Evolutionary conservation across 2,888 invertebrate genomes (phyloP).

Genomic region (Dinocampus coccinellae): DNA sequence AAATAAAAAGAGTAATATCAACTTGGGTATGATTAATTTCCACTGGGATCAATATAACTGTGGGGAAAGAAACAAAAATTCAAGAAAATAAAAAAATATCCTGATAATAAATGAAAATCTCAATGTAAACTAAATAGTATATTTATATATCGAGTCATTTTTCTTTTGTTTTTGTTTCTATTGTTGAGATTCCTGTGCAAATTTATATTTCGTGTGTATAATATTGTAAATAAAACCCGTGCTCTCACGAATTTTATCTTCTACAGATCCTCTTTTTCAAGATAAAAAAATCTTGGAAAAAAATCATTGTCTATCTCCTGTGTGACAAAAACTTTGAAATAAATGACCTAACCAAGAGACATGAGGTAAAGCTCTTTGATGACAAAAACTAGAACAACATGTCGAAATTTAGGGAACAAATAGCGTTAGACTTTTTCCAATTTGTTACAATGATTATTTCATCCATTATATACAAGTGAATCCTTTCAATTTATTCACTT

Average conservation of each 20-base stretch:
- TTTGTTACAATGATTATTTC: constrained; percentile 6
- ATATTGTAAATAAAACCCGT: not conserved
- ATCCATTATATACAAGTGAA: not conserved
- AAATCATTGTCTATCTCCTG: constrained; percentile 3
- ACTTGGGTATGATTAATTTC: no score
- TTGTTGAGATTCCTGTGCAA: not conserved
- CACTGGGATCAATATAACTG: no score
- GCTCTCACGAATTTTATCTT: not conserved
- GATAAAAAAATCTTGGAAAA: not conserved
- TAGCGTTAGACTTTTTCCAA: not conserved
- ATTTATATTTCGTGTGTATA: not conserved
- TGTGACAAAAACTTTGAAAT: not conserved
- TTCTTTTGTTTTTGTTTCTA: not conserved
- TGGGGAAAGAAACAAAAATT: no score
- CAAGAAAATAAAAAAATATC: no score
- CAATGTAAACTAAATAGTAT: not conserved
- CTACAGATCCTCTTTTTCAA: not conserved
- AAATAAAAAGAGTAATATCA: not conserved
- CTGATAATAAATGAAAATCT: no score
- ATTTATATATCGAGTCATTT: no score
- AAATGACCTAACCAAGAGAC: not conserved
- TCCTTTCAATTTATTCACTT: not conserved
- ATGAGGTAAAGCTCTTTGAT: constrained; percentile 1
- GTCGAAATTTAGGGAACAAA: not conserved
- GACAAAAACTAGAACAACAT: constrained; percentile 2